Percentiles rank a stretch among this genome's conserved stretches.
These are phyloP conservation scores for Felis chaus DNA, from an alignment of 2,113 vertebrate genomes.

Conservation along the genomic window DNA sequence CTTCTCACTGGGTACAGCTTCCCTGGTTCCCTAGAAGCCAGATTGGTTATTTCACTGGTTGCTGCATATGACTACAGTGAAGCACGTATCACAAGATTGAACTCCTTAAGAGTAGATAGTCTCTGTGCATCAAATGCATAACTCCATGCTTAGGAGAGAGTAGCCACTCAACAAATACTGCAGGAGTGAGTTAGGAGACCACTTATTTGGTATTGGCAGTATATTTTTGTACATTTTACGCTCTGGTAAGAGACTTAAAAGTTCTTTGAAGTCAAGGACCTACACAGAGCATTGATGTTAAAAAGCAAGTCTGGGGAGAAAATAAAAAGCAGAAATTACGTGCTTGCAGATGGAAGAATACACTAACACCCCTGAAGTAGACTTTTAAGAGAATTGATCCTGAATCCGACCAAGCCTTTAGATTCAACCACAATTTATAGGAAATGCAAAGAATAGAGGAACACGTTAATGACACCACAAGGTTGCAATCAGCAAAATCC, in stretches of 20 bases:
- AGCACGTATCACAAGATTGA: neutral
- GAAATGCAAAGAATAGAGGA: neutral
- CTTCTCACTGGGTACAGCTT: neutral
- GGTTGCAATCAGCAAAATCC: neutral
- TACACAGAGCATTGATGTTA: neutral
- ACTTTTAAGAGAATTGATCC: neutral
- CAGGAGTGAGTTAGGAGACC: neutral
- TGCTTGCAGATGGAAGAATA: neutral
- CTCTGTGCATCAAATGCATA: neutral
- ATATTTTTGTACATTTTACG: neutral
- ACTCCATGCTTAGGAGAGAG: neutral
- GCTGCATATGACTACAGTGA: neutral
- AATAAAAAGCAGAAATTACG: neutral
- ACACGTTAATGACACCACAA: neutral
- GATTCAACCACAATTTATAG: neutral
- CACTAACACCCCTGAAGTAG: neutral
- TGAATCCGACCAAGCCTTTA: neutral
- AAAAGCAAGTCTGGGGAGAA: neutral
- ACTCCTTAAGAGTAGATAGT: neutral
- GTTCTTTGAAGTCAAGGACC: neutral
- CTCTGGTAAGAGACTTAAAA: neutral
- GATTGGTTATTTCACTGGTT: neutral
- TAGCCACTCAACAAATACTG: neutral
- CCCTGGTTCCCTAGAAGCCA: neutral
- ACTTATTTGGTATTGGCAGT: neutral